Base-by-base conservation (phyloP, 2,797 vertebrate species). In the Sebastes umbrosus region DNA sequence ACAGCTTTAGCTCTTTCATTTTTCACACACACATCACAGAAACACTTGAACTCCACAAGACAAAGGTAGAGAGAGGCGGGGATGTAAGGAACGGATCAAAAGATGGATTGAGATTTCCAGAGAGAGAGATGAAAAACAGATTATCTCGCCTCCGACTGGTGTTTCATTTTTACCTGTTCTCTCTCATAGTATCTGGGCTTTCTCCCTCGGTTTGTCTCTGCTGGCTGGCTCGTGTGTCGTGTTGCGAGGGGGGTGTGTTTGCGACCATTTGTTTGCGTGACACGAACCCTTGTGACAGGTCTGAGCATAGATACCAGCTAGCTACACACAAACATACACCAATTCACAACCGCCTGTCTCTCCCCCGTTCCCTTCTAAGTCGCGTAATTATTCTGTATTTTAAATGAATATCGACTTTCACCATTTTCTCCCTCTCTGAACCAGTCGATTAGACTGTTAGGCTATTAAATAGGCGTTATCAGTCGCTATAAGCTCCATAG, bases 21-120 rank as follows among this genome's bases (percentile, higher is more conserved):
- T 54, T 54, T 9, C 65, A 66, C 58, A 5, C 50, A 71, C 54
- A 3, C 13, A 34, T 31, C 22, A 55, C 32, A 14, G n/a, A 74
- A 65, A 72, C 55, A 24, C 36, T 52, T 52, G 46, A 75, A 66
- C 69, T 66, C 31, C n/a, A 55, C 8, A 11, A 74, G 67, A 60
- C 9, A 25, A 39, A 69, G 39, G 46, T 31, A 50, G 63, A 22
- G 60, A 73, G 59, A 77, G 52, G 9, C 0, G 27, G 67, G 32
- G 69, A 75, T 31, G 18, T 69, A 22, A 77, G 73, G 65, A 57
- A 74, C 27, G 6, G 43, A 82, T 87, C 73, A 83, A 74, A 84
- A 73, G 73, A 79, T 29, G 79, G 65, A 77, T 63, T 76, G 58
- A 82, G 80, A 84, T 83, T 90, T 83, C 73, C 73, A 73, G 74